Base-by-base conservation (phyloP, 2,113 vertebrate species). In the Bos javanicus region DNA sequence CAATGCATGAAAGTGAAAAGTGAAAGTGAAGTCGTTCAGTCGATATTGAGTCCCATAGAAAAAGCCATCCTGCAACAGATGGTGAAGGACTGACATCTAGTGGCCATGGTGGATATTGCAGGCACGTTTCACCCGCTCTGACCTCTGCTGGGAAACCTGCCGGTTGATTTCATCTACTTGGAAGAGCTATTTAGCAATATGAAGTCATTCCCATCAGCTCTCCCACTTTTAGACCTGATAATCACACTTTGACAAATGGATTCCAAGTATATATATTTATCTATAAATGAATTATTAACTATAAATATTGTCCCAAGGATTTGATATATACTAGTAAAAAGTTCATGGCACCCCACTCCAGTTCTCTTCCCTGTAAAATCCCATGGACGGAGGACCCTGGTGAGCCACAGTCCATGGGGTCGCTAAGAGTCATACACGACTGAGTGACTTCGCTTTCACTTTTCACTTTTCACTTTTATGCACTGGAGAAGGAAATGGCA, bases 51-150 rank as follows among this genome's bases (percentile, higher is more conserved):
- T 36, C 36, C n/a, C 56, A 15, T 1, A 48, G 67, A 57, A 48
- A 67, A 81, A 62, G 25, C 21, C 12, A 4, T 5, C 4, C 15
- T 1, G 12, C 12, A 56, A 23, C 3, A 3, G 26, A 25, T 1
- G 21, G 13, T 19, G 7, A 71, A 43, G 26, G 26, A 16, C 90
- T 90, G 94, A 52, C 90, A 52, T 39, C 90, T 95, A 23, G 94
- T 87, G 98, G 83, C 36, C 71, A 50, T 2, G 0, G 0, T 13
- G 3, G 52, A 26, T 39, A 82, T 76, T 57, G 85, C 60, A 46
- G 3, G 8, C 52, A 12, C n/a, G 1, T 8, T 13, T 36, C 26
- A 0, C 33, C 1, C 4, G 10, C 43, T 54, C 50, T 23, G 13
- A 7, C 15, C 0, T 6, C 21, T 26, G 81, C 52, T 7, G 39